Evolutionary conservation across 2,888 invertebrate species (phyloP).

Genomic region (Drosophila flavopinicola): DNA sequence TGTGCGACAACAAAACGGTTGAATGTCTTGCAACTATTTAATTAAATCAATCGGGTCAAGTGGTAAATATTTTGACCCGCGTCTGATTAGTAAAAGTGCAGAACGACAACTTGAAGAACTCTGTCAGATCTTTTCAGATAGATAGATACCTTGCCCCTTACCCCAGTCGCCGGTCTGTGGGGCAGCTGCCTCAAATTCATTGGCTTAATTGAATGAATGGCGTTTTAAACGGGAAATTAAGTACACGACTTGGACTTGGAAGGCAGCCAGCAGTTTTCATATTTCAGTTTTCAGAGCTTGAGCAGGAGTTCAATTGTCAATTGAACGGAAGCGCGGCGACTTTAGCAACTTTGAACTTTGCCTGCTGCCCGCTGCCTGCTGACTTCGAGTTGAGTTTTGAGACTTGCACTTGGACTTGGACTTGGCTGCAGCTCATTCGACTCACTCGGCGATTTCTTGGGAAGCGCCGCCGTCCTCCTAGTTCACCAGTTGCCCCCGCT

Average conservation of each 20-base stretch:
- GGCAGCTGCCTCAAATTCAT: conserved; percentile 79
- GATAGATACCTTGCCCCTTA: too few relatives aligned
- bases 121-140: conserved; percentile 12
- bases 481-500: conserved; percentile 69
- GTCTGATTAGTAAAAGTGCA: conserved; percentile 82
- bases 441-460: conserved; percentile 56
- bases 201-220: conserved; percentile 84
- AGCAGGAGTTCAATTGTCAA: conserved; percentile 78
- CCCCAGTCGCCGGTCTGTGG: neutral
- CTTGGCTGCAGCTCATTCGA: conserved; percentile 26
- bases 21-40: conserved; percentile 84
- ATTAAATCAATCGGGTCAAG: conserved; percentile 85
- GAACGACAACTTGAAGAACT: conserved; percentile 54
- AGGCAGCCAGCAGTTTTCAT: conserved; percentile 6
- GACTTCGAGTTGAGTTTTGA: neutral
- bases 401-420: neutral
- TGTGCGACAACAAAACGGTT: conserved; percentile 77
- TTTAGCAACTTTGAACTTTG: conserved; percentile 79
- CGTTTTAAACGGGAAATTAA: conserved; percentile 83
- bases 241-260: conserved; percentile 63
- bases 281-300: conserved; percentile 12
- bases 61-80: conserved; percentile 85
- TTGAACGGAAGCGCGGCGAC: conserved; percentile 75
- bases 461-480: conserved; percentile 30
- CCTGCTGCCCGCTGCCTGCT: conserved; percentile 52